Base-by-base conservation (phyloP, 2,888 invertebrate species). In the Idaea aversata region DNA sequence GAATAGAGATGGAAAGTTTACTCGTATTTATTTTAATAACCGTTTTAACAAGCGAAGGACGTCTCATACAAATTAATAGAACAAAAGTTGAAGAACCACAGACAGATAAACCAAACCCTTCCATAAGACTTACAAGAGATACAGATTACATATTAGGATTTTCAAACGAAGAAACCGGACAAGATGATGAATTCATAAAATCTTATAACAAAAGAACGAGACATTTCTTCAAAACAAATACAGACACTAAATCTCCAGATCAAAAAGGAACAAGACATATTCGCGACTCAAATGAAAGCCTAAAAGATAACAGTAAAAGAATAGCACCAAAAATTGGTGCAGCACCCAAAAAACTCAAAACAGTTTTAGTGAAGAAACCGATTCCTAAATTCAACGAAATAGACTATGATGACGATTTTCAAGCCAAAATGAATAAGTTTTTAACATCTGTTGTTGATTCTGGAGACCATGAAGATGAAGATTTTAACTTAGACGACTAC, bases 401-500 rank as follows among this genome's bases (percentile, higher is more conserved):
- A 2, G 86, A 88, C 15, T 82, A 86, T 64, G 86, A 87, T 6
- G 86, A 86, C 16, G 87, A 90, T 65, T 88, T 88, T 70, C 86
- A 88, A 76, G 74, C 73, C 25, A 84, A 82, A 70, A 64, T 81
- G 6, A 78, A 68, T 61, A 82, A 73, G 64, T 70, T 75, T 64
- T 78, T 79, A 0, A 64, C 74, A 3, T 77, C 75, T 64, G 68
- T 77, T 4, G 66, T 70, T 7, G 88, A 88, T 63, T 86, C 88
- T 0, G 79, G 77, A 3, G 90, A 91, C 58, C 82, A 87, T 63
- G 91, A 91, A 77, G 91, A 92, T 34, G 88, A 90, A 73, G 91
- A 92, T 67, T 91, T 91, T 59, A 90, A 85, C 74, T 65, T 91
- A 15, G 82, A 84, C 10, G 91, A 92, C 70, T 91, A 91, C 62